These are phyloP conservation scores for Clarias fuscus DNA, from an alignment of 2,797 vertebrate genomes.

Conservation along the genomic window DNA sequence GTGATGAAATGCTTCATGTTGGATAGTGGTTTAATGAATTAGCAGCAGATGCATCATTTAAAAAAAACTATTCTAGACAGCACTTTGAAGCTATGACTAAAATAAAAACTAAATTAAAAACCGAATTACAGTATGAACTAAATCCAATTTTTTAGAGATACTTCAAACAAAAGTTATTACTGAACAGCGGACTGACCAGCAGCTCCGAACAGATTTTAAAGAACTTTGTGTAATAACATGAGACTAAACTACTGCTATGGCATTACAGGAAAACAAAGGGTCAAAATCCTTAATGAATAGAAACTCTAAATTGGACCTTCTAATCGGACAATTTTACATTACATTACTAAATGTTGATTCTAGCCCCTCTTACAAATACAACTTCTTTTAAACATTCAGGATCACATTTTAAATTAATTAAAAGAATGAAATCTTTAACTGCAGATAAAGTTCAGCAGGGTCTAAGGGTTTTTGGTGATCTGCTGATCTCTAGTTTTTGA, in stretches of 20 bases:
- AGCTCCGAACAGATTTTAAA: constrained; percentile 67
- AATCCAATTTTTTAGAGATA: constrained; percentile 47
- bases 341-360: background rate
- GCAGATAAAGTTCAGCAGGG: background rate
- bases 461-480: background rate
- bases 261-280: constrained; percentile 20
- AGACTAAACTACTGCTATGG: constrained; percentile 22
- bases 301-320: background rate
- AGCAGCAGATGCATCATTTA: constrained; percentile 11
- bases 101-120: constrained; percentile 8
- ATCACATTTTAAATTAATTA: background rate
- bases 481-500: background rate
- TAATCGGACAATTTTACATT: background rate
- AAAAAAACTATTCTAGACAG: background rate
- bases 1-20: background rate
- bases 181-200: constrained; percentile 75
- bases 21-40: constrained; percentile 11
- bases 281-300: background rate
- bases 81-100: constrained; percentile 4
- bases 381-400: background rate
- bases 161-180: constrained; percentile 43
- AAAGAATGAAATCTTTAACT: background rate
- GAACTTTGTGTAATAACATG: constrained; percentile 30
- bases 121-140: constrained; percentile 30
- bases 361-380: background rate